Percentiles rank a stretch among this genome's conserved stretches.
These are phyloP conservation scores for Distichodus sexfasciatus DNA, from an alignment of 2,797 vertebrate genomes.

Conservation along the genomic window DNA sequence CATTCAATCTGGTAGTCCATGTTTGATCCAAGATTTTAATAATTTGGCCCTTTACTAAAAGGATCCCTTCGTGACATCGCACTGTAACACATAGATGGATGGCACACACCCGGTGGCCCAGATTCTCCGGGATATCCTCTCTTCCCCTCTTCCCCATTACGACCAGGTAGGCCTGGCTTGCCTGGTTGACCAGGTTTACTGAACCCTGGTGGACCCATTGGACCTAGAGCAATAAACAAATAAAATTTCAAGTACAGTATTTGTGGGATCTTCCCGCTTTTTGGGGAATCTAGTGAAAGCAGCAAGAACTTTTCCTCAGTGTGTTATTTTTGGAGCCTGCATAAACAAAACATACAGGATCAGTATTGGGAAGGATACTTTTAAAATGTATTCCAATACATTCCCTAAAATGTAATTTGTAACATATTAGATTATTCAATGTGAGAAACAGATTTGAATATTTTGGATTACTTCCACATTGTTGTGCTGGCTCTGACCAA, in stretches of 20 bases:
- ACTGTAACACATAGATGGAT: constrained; percentile 89
- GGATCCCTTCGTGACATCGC: constrained; percentile 86
- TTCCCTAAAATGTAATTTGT: no score
- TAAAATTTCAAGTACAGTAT: background rate
- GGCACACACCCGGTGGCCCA: constrained; percentile 88
- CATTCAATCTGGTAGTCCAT: constrained; percentile 51
- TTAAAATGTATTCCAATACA: no score
- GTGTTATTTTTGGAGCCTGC: no score
- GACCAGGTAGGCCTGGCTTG: constrained; percentile 81
- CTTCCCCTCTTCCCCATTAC: constrained; percentile 83
- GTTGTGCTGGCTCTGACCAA: no score
- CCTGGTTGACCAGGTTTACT: constrained; percentile 84
- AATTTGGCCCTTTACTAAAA: constrained; percentile 95
- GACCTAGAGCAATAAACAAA: constrained; percentile 72
- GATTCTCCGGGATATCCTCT: constrained; percentile 82
- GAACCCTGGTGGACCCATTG: constrained; percentile 83
- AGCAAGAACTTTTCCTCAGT: no score
- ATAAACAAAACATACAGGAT: no score
- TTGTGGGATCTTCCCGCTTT: no score
- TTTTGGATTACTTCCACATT: no score
- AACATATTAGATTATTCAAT: no score
- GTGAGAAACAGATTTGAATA: no score
- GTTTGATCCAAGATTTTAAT: constrained; percentile 68
- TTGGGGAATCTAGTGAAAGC: no score
- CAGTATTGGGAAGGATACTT: no score